phyloP scores from a whole-genome alignment of 1,140 invertebrate species.

The Saccostrea echinata region DNA sequence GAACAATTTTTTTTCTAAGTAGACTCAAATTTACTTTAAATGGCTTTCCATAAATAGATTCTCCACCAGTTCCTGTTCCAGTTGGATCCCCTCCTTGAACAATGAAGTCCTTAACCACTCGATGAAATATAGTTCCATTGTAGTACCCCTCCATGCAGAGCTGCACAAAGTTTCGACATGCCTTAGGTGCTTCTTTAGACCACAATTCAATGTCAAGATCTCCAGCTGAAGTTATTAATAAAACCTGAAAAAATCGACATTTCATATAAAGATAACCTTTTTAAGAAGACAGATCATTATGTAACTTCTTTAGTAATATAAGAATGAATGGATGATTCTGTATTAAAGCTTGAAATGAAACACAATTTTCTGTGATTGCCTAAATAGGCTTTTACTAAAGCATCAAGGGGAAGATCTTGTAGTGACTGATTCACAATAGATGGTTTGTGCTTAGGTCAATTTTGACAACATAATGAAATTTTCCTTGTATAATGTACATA shows the following conservation, averaged over 20 bases:
- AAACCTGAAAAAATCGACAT: constrained; percentile 85
- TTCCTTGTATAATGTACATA: no score
- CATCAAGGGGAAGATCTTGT: no score
- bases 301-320: no score
- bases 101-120: constrained; percentile 94
- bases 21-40: constrained; percentile 86
- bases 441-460: no score
- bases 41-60: constrained; percentile 95
- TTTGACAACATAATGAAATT: no score
- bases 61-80: constrained; percentile 90
- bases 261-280: background rate
- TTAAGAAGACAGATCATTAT: no score
- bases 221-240: constrained; percentile 94
- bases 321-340: no score
- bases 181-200: constrained; percentile 97
- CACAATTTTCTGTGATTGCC: no score
- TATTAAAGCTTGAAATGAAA: no score
- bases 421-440: no score
- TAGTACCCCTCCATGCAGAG: constrained; percentile 98
- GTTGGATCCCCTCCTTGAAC: constrained; percentile 98
- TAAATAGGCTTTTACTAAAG: no score
- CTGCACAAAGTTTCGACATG: constrained; percentile 98
- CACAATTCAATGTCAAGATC: constrained; percentile 99
- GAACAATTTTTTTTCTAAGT: background rate
- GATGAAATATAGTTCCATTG: constrained; percentile 94